Evolutionary conservation across 2,797 vertebrate genomes (phyloP).

Genomic region (Serranus cabrilla): DNA sequence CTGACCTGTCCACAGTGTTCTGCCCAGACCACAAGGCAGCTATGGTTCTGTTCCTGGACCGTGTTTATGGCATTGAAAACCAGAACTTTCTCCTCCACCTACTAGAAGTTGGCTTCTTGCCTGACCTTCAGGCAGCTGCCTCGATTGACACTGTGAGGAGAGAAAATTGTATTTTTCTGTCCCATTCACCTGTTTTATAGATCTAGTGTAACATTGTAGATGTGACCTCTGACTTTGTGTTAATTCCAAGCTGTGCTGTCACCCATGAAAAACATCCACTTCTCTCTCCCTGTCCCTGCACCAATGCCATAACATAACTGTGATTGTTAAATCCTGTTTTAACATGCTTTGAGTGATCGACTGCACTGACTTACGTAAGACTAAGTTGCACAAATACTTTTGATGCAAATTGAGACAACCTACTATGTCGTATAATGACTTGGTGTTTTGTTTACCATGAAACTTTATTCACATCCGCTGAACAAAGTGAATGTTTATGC

Average conservation of each 20-base stretch:
- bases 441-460: neutral
- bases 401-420: no score
- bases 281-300: neutral
- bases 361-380: neutral
- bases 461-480: neutral
- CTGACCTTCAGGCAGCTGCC: slow-evolving; percentile 94
- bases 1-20: slow-evolving; percentile 93
- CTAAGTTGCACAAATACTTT: neutral
- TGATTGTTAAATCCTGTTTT: neutral
- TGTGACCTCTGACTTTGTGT: slow-evolving; percentile 20
- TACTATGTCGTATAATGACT: neutral
- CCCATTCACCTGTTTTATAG: neutral
- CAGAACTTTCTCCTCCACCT: slow-evolving; percentile 93
- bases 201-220: neutral
- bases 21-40: slow-evolving; percentile 98
- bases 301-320: neutral
- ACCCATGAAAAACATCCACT: slow-evolving; percentile 1
- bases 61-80: slow-evolving; percentile 94
- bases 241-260: slow-evolving; percentile 13
- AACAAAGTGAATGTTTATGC: neutral
- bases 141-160: slow-evolving; percentile 91
- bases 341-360: neutral
- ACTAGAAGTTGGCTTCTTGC: slow-evolving; percentile 93
- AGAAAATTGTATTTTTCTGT: slow-evolving; percentile 19
- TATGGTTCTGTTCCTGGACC: slow-evolving; percentile 97